Conservation (phyloP, 2,797 vertebrate genomes). For the Enteromius unitaeniatus region DNA sequence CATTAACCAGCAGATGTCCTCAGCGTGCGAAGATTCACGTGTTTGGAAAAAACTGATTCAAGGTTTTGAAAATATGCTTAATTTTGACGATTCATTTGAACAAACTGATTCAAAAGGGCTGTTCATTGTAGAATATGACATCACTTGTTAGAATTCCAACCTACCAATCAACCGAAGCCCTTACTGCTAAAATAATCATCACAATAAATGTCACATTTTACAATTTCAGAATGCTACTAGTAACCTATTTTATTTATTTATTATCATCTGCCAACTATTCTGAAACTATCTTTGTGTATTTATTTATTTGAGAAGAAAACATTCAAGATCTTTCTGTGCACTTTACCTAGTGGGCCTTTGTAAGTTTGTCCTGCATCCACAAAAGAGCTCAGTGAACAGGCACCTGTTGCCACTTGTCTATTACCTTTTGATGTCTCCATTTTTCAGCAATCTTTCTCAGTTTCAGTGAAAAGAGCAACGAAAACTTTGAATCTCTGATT, state of each 20-base stretch:
- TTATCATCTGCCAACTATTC: not conserved
- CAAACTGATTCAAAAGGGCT: not conserved
- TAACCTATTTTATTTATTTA: not conserved
- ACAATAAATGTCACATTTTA: not conserved
- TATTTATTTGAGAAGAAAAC: not conserved
- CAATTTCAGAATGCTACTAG: not conserved
- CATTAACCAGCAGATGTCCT: not conserved
- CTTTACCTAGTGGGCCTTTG: not conserved
- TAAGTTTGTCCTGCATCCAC: constrained; percentile 60
- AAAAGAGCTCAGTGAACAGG: constrained; percentile 57
- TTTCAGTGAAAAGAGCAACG: not conserved
- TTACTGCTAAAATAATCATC: not conserved
- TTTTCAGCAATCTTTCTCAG: constrained; percentile 23
- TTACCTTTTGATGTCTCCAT: constrained; percentile 60
- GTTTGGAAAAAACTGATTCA: not conserved
- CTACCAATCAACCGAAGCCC: not conserved
- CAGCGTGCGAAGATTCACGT: not conserved
- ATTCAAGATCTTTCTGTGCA: not conserved
- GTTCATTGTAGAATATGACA: not conserved
- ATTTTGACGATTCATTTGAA: not conserved
- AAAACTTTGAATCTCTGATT: constrained; percentile 62
- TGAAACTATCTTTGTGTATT: not conserved
- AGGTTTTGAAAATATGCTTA: not conserved
- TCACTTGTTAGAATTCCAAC: not conserved
- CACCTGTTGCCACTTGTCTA: constrained; percentile 73